Evolutionary conservation across 2,797 vertebrate species (phyloP), one percentile per base, ranked within the genome.

Genomic region (Zalophus californianus): DNA sequence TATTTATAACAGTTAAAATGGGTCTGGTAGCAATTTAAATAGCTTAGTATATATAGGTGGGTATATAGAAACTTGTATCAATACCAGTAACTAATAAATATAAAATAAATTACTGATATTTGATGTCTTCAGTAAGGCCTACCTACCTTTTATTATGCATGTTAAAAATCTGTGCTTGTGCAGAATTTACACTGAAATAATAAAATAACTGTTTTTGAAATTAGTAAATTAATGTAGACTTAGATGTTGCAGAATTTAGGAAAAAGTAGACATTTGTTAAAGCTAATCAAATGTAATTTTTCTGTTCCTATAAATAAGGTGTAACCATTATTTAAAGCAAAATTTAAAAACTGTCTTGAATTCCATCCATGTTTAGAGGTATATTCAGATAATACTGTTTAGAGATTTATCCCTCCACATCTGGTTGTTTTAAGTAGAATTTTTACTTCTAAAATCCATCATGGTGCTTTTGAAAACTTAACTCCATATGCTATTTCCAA

Each of bases 111-210:
- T 70, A 91, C 50, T 97, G 38, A 77, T 95, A 91, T 77, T 96
- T 88, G 41, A 73, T 96, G 72, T 95, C 27, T 96, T 94, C 32
- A 93, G 1, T 96, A 96, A 97, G 91, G 86, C 56, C 72, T 73
- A 44, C 73, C 32, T 90, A 62, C 68, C 13, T 89, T 96, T 96
- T 96, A 78, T 87, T 95, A 91, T 98, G 97, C 94, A 96, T 97
- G 97, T 97, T 96, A 92, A 96, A 93, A 97, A 91, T 91, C 80
- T 97, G 48, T 96, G 96, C 70, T 89, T 98, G 16, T 97, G 32
- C 86, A 97, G 68, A 95, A 89, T 90, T 96, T 97, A 96, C 54
- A 62, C 75, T 86, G 89, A 97, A 95, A 93, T 94, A 90, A 86
- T 85, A 93, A 87, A 75, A 21, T 89, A 83, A 66, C 29, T 89